Evolutionary conservation across 2,888 invertebrate species (phyloP), one percentile per base, ranked within the genome.

Genomic region (Meteorus cinctellus): DNA sequence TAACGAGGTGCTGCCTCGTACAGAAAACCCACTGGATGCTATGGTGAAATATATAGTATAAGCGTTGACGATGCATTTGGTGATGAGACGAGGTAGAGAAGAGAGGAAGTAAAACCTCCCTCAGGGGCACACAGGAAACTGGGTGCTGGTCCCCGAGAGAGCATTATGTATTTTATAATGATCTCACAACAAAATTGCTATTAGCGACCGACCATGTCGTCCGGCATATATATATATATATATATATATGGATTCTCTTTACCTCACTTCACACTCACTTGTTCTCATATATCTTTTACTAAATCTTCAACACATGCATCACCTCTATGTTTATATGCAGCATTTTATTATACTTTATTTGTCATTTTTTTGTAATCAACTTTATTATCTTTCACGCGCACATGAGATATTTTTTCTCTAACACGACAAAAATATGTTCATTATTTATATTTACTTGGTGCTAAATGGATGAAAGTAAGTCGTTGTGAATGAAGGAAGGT

Each of bases 111-210:
- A 55, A 48, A 55, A 74, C 72, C 71, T 74, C 66, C 77, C 72
- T 76, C 71, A 60, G 66, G 67, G 74, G 69, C 66, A 71, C 74
- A 59, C 60, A 45, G 71, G 48, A 36, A 68, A 62, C 63, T 66
- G 65, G 72, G 68, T 74, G 59, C 60, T 76, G 45, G 69, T 69
- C 45, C 71, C 70, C 45, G 51, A 72, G 79, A 80, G 79, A 78
- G 86, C 86, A 89, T 89, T 89, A 87, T 88, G 86, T 86, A 87
- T 88, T 88, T 88, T 87, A 87, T 89, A 89, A 89, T 87, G 89
- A 89, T 89, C 88, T 86, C 86, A 85, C 85, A 85, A 86, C 86
- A 85, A 88, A 88, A 89, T 88, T 86, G 86, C 86, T 87, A 88
- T 88, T 89, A 86, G 86, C 86, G 84, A 82, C 82, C 81, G 83